Evolutionary conservation across 2,888 invertebrate genomes (phyloP), one percentile per base, ranked within the genome.

Genomic region (Sthenelais limicola): DNA sequence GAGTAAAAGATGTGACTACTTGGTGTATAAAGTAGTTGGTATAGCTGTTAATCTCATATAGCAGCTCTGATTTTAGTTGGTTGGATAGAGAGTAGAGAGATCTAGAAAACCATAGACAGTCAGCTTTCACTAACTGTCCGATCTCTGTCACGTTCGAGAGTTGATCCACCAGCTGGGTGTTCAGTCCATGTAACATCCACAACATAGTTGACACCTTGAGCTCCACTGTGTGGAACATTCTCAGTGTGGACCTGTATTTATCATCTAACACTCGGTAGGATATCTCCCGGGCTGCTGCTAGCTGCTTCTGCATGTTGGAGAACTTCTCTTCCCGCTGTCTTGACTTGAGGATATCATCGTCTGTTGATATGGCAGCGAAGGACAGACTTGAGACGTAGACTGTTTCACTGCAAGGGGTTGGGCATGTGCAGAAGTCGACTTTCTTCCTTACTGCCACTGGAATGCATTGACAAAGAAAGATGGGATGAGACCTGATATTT

Each of bases 341-440:
- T 18, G 62, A 62, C 38, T 62, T 35, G 47, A 73, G 33, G 12
- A 43, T 62, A 24, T 73, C 73, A 9, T 33, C 38, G 47, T 71
- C 52, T 28, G 32, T 54, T 43, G 26, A 21, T 12, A 69, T 58
- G 47, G 48, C 24, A 26, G 68, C 49, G 38, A 73, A 69, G 18
- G 73, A 73, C 0, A 69, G 47, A 33, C 73, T 73, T 48, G 68
- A 28, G 2, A 69, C 58, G 58, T 49, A 69, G 26, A 68, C 54
- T 1, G 62, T 69, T 12, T 69, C 52, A 15, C 38, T 35, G 48
- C 68, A 73, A 4, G 69, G 69, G 12, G 73, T 69, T 7, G 38
- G 54, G 32, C 69, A 69, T 4, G 9, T 26, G 24, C 54, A 72
- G n/a, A n/a, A 33, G 7, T 67, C 48, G 30, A 51, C n/a, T 4